Evolutionary conservation across 1,140 invertebrate genomes (phyloP), one percentile per base, ranked within the genome.

Genomic region (Thalassaphorura encarpata): DNA sequence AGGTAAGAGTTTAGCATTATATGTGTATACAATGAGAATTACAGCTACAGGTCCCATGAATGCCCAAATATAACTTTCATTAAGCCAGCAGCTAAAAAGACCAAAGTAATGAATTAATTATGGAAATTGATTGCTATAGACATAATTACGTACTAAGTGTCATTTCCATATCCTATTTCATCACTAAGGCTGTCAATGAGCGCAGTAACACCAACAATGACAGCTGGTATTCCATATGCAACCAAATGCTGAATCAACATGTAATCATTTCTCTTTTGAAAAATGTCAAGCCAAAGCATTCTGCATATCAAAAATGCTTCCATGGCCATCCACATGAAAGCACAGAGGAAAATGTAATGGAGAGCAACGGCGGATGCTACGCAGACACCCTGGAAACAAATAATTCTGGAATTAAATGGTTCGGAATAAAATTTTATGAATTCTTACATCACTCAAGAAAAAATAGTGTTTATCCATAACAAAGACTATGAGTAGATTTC

Each of bases 311-410:
- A 76, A 29, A 62, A 40, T 48, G 68, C 70, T 66, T 71, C 70
- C 46, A 77, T 61, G 54, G 72, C 73, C 77, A 80, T 80, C 80
- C 80, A 82, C 29, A 70, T 67, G 66, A 82, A 83, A 1, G 78
- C 67, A 18, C 72, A 69, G 31, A 80, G 69, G 66, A 82, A 78
- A 47, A 79, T 71, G 67, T 75, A 82, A 65, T 82, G 80, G 4
- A 80, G 69, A 2, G 74, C 50, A 2, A 75, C 74, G 28, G 78
- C 80, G 11, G 33, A 36, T 36, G 33, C 33, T 11, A 36, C n/a
- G 33, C 1, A 75, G 75, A 29, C 78, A 80, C n/a, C 80, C 71
- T 11, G 77, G 65, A 6, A 72, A 69, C 63, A 80, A 82, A 13
- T 74, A 58, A 23, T 72, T 68, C 52, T 67, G 63, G 31, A 68